Evolutionary conservation across 2,797 vertebrate genomes (phyloP), one percentile per base, ranked within the genome.

Genomic region (Aulostomus chinensis): DNA sequence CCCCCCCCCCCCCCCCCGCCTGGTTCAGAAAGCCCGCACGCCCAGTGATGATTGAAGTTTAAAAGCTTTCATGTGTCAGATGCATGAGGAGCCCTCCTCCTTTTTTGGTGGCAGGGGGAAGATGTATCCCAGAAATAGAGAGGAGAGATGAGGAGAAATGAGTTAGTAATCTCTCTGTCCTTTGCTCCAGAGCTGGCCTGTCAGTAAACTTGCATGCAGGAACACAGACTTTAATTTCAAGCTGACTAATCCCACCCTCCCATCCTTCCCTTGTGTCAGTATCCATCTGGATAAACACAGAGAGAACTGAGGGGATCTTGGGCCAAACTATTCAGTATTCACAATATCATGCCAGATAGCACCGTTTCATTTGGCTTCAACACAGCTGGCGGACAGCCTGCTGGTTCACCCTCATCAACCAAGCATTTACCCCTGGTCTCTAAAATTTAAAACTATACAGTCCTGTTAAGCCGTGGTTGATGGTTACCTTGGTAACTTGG

Each of bases 201-300:
- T 78, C 69, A 76, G 73, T 78, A 58, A 60, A 22, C 37, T 71
- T 73, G 67, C 68, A 55, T 68, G 53, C 7, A 13, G 54, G 39
- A 62, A 60, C 59, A 54, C 50, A 64, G 52, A 52, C 55, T 81
- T 83, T 56, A 50, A 78, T 76, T 80, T 74, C 14, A 36, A 49
- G 12, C 28, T 7, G 22, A 53, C 60, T 80, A 80, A 83, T 77
- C 78, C 76, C 38, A 78, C 24, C 49, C 49, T 72, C 54, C 10
- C 13, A 2, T 54, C 65, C 36, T 56, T 57, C 29, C 8, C 31
- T n/a, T 30, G 18, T 74, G 78, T 81, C 69, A 76, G 50, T 78
- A 76, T 61, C 66, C 62, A 79, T 80, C 60, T 79, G 75, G 68
- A 74, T 77, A 77, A 79, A 80, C 72, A 80, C 72, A 28, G 17